These are phyloP conservation scores for Tenthredo livida DNA, from an alignment of 2,888 invertebrate genomes.

Conservation along the genomic window DNA sequence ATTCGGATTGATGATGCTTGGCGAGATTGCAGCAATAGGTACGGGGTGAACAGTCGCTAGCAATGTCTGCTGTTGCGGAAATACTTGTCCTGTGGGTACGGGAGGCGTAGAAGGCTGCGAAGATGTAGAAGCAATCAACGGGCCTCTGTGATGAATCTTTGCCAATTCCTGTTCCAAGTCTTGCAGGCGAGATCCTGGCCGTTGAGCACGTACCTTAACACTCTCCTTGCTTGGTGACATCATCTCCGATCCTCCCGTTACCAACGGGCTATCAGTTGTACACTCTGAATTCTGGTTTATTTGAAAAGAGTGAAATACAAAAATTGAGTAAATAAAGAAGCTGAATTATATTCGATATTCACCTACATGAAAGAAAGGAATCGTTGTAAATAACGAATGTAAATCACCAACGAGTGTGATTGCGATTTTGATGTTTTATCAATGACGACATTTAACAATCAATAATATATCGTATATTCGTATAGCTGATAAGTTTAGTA, in stretches of 20 bases:
- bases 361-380: conserved; percentile 17
- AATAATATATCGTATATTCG: not conserved
- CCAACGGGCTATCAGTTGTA: conserved; percentile 40
- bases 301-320: not conserved
- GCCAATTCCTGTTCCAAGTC: conserved; percentile 77
- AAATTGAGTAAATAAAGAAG: not conserved
- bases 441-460: not conserved
- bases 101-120: conserved; percentile 71
- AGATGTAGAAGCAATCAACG: conserved; percentile 64
- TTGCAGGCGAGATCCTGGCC: conserved; percentile 74
- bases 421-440: conserved; percentile 17
- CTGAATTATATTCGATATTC: not conserved
- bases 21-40: conserved; percentile 68
- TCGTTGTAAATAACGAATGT: not conserved
- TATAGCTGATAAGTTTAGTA: conserved; percentile 12
- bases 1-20: conserved; percentile 66
- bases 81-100: conserved; percentile 65
- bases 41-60: conserved; percentile 67
- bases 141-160: conserved; percentile 76
- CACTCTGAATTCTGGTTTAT: conserved; percentile 57
- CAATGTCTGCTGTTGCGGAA: conserved; percentile 59
- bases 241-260: conserved; percentile 65
- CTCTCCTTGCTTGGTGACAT: conserved; percentile 75
- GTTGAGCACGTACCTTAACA: conserved; percentile 68
- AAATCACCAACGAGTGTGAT: not conserved